A percentile compares a stretch with the other conserved stretches of the same genome.
Evolutionary conservation across 2,888 invertebrate genomes (phyloP).

Genomic region (Orthosia incerta): DNA sequence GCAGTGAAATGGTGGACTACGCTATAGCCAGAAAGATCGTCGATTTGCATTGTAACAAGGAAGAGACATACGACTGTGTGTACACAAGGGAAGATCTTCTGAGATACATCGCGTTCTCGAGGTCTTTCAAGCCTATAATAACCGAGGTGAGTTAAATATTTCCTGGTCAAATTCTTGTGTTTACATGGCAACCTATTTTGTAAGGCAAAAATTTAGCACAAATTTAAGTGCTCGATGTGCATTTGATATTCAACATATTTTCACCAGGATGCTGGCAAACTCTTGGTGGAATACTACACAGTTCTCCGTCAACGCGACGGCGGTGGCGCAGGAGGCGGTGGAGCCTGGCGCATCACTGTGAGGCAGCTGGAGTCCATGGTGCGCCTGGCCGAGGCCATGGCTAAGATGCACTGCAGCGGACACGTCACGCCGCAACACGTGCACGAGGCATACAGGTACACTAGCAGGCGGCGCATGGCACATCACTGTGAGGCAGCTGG

Average conservation of each 20-base stretch:
- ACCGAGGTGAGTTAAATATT: conserved; percentile 90
- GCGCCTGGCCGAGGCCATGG: conserved; percentile 98
- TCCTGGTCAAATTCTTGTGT: too few relatives aligned
- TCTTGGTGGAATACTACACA: conserved; percentile 97
- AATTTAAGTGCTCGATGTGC: too few relatives aligned
- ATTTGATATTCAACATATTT: not conserved
- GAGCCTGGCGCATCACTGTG: conserved; percentile 98
- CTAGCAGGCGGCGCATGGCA: conserved; percentile 74
- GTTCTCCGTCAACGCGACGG: conserved; percentile 96
- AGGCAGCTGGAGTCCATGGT: conserved; percentile 96
- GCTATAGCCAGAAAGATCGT: conserved; percentile 99
- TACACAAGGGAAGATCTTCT: conserved; percentile 97
- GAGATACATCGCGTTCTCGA: conserved; percentile 98
- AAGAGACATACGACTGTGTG: conserved; percentile 94
- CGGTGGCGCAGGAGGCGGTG: conserved; percentile 88
- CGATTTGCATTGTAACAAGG: conserved; percentile 97
- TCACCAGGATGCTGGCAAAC: conserved; percentile 93
- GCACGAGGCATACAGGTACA: conserved; percentile 91
- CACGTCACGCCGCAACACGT: conserved; percentile 97
- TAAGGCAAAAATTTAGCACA: too few relatives aligned
- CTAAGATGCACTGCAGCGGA: conserved; percentile 98
- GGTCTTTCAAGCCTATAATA: conserved; percentile 97
- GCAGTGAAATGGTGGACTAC: conserved; percentile 96
- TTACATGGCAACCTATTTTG: too few relatives aligned
- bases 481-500: conserved; percentile 97